Evolutionary conservation across 2,113 vertebrate genomes (phyloP), one percentile per base, ranked within the genome.

Genomic region (Heterochromis multidens): DNA sequence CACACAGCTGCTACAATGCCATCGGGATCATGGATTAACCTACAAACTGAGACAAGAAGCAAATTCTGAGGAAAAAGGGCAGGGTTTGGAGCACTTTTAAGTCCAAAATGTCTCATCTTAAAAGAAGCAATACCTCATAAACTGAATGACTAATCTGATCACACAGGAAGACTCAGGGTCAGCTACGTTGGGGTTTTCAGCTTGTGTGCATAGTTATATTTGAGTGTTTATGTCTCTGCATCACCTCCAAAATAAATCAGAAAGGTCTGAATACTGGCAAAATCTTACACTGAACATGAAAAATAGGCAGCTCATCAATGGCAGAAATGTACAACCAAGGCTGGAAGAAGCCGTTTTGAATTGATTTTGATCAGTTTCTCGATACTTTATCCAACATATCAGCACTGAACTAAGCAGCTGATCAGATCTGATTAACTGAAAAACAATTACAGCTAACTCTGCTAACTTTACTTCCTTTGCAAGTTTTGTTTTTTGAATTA

Each of bases 11-110:
- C 61, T 54, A 1, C n/a, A 21, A 0, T 40, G 33, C 23, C 33
- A 40, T 63, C 58, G 43, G 46, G 59, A 88, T 79, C 84, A 19
- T 0, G 1, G 82, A 84, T 82, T 84, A 86, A 81, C 89, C 82
- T 31, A 77, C 70, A 86, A 88, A 88, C 16, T 1, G n/a, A 77
- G 60, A 62, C 56, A 2, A 25, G 58, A 52, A 29, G 81, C 63
- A 76, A 62, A 67, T 6, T n/a, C 5, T 83, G 65, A 31, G 31
- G 58, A 72, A 31, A 9, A 25, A 13, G 46, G 19, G 23, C 16
- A 0, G 5, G 4, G 19, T 63, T 17, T 11, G 12, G n/a, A 59
- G 62, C 7, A 2, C 13, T 33, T 57, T 13, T 17, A 23, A 31
- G 54, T 46, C 27, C 46, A 8, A 58, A 85, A 27, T 3, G 35